A percentile compares a stretch with the other conserved stretches of the same genome.
Conservation (phyloP, 2,113 vertebrate genomes). For the Scomber japonicus region DNA sequence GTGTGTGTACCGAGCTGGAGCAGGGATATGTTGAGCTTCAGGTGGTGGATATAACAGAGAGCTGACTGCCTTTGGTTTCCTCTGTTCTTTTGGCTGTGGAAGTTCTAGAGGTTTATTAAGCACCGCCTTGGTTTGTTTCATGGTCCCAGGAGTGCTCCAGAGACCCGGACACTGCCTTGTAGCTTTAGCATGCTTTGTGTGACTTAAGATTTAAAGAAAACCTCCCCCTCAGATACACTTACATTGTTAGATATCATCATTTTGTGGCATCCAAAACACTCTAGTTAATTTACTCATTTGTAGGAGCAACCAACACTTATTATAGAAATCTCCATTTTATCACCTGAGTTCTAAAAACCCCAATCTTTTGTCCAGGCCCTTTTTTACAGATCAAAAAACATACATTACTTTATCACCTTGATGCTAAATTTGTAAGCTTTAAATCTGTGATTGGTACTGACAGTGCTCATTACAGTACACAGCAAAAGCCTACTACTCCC, state of each 20-base stretch:
- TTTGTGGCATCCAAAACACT: not conserved
- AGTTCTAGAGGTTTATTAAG: constrained; percentile 44
- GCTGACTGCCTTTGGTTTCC: constrained; percentile 29
- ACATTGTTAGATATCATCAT: not conserved
- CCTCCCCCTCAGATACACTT: constrained; percentile 2
- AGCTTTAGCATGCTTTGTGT: constrained; percentile 32
- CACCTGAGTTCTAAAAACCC: no score
- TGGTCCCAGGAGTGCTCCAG: constrained; percentile 34
- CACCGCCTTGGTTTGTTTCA: constrained; percentile 29
- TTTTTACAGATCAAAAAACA: no score
- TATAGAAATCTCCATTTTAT: no score
- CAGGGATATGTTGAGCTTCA: constrained; percentile 60
- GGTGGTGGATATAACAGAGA: constrained; percentile 65
- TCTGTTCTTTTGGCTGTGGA: constrained; percentile 29
- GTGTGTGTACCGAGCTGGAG: constrained; percentile 24
- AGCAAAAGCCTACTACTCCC: no score
- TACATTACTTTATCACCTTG: no score
- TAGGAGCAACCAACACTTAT: no score
- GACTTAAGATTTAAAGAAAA: constrained; percentile 22
- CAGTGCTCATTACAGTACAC: no score
- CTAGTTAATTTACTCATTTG: not conserved
- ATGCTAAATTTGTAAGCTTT: no score
- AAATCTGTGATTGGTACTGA: no score
- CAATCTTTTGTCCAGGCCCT: no score
- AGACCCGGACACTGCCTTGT: constrained; percentile 38